Base-by-base conservation (phyloP, 1,140 invertebrate genomes). In the Scaptomyza montana region DNA sequence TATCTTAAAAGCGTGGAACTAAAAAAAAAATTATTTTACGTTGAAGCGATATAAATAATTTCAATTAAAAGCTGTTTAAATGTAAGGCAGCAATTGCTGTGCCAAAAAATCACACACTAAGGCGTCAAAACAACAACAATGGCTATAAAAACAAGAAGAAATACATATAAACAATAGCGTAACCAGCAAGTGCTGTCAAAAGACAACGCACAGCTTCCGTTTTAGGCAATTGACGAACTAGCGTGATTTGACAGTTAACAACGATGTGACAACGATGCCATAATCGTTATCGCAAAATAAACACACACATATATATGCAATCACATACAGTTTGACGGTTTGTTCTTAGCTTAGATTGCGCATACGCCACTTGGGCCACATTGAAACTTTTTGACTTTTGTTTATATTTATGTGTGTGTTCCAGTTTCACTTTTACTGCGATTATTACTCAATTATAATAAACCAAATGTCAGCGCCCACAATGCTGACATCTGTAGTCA, bases 151-250 rank as follows among this genome's bases (percentile, higher is more conserved):
- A 39, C 21, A 25, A 2, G 21, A 25, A 25, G 21, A 25, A 25
- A 3, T 25, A 28, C 7, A 55, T 30, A 33, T 33, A 59, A 62
- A 73, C 71, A 74, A 69, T 68, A 46, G 59, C 47, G 39, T n/a
- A 46, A 82, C 71, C 30, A 25, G 1, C 21, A 25, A 25, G 21
- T 3, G 21, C 21, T 25, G 21, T 25, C 30, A 78, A 87, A 86
- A 79, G 56, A 55, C 16, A 56, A 78, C 62, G 80, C 82, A 75
- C 84, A 82, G 82, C 82, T 87, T 87, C 82, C 82, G 82, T 89
- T 87, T 86, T 28, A 56, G 75, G 68, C 60, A 72, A 57, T 64
- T 60, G 53, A 66, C 30, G 74, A 62, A 63, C 47, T 54, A 49
- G 54, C 61, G 56, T 39, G n/a, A 36, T 69, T 72, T 72, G 69